Conservation (phyloP, 1,140 invertebrate species). For the Drosophila bipectinata region DNA sequence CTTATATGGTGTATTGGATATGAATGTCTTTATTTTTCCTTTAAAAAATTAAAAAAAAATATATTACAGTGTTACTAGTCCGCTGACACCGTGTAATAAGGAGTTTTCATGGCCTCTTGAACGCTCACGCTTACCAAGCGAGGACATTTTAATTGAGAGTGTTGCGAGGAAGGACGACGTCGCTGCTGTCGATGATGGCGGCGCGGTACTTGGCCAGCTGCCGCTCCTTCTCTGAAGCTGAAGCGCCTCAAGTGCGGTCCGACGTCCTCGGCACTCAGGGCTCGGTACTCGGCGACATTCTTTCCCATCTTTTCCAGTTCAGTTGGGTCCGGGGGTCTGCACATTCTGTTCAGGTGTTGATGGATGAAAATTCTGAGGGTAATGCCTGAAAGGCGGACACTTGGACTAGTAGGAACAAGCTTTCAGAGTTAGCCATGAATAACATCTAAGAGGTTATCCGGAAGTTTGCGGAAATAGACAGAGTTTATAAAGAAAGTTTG, state of each 20-base stretch:
- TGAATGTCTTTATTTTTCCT: too few species aligned
- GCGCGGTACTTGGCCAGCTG: slow-evolving; percentile 75
- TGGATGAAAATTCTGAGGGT: slow-evolving; percentile 54
- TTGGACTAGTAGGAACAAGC: slow-evolving; percentile 17
- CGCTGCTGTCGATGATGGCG: slow-evolving; percentile 35
- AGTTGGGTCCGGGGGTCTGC: neutral
- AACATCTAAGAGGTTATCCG: slow-evolving; percentile 18
- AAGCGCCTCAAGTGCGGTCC: slow-evolving; percentile 64
- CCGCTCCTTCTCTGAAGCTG: slow-evolving; percentile 43
- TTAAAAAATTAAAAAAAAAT: neutral
- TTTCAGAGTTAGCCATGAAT: slow-evolving; percentile 30
- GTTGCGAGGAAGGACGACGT: slow-evolving; percentile 61
- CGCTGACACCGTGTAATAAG: slow-evolving; percentile 78
- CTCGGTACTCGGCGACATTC: slow-evolving; percentile 40
- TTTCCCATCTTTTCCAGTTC: slow-evolving; percentile 15
- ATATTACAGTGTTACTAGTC: slow-evolving; percentile 18
- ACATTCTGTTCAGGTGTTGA: slow-evolving; percentile 67
- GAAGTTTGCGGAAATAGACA: slow-evolving; percentile 9
- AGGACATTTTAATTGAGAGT: slow-evolving; percentile 82
- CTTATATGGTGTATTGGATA: too few species aligned
- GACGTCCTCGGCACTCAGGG: slow-evolving; percentile 24
- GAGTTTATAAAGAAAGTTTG: neutral
- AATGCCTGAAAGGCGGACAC: slow-evolving; percentile 39
- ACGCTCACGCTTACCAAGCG: slow-evolving; percentile 80
- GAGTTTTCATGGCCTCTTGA: slow-evolving; percentile 82